Evolutionary conservation across 2,888 invertebrate species (phyloP).

Genomic region (Amblyteles armatorius): DNA sequence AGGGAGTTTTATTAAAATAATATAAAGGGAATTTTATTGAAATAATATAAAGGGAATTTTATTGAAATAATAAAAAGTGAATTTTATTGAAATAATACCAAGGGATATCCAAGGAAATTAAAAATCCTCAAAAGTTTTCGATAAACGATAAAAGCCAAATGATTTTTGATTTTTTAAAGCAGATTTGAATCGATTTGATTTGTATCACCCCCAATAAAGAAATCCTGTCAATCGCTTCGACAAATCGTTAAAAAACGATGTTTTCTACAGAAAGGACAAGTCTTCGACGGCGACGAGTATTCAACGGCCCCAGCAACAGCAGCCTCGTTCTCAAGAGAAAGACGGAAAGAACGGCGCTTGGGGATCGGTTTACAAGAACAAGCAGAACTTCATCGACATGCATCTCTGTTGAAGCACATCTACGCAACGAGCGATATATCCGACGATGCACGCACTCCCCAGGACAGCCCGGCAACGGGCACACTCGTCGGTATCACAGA

Average conservation of each 20-base stretch:
- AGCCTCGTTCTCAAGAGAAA: slow-evolving; percentile 80
- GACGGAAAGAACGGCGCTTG: slow-evolving; percentile 86
- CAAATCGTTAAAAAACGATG: slow-evolving; percentile 23
- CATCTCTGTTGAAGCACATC: slow-evolving; percentile 87
- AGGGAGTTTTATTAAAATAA: too few relatives aligned
- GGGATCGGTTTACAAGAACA: slow-evolving; percentile 91
- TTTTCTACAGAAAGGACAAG: slow-evolving; percentile 79
- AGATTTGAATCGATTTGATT: not conserved
- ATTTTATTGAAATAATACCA: too few relatives aligned
- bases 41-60: too few relatives aligned
- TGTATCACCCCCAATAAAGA: not conserved
- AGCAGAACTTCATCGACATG: slow-evolving; percentile 90
- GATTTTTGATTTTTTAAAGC: too few relatives aligned
- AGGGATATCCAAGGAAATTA: not conserved
- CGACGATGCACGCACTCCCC: slow-evolving; percentile 43
- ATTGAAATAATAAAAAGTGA: too few relatives aligned
- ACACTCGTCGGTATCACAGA: not conserved
- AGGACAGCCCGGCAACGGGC: slow-evolving; percentile 27
- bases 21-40: too few relatives aligned
- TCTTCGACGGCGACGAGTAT: slow-evolving; percentile 62
- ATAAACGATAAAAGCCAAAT: not conserved
- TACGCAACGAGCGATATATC: slow-evolving; percentile 10
- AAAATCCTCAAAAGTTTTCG: not conserved
- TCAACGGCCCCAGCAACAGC: slow-evolving; percentile 81
- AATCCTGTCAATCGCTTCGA: slow-evolving; percentile 26